Evolutionary conservation across 2,113 vertebrate genomes (phyloP).

Genomic region (Pyrgilauda ruficollis): DNA sequence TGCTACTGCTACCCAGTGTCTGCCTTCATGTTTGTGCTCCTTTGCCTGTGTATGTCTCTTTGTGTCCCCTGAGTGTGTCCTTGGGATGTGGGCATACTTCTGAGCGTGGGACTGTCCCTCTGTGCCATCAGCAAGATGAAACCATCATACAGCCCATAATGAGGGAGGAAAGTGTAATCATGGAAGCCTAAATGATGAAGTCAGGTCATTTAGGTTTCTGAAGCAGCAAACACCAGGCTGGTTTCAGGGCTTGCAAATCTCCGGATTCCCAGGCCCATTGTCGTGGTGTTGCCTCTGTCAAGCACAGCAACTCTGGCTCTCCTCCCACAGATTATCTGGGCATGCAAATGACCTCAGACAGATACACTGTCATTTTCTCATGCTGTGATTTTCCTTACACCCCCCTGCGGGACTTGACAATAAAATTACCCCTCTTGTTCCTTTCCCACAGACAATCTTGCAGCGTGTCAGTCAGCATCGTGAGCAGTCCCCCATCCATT

Average conservation of each 20-base stretch:
- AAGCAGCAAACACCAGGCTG: background rate
- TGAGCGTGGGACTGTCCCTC: background rate
- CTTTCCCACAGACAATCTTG: conserved; percentile 48
- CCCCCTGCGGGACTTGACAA: conserved; percentile 52
- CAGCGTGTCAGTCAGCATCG: conserved; percentile 17
- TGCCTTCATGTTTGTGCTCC: background rate
- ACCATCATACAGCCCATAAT: background rate
- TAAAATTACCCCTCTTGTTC: conserved; percentile 57
- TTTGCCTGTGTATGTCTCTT: rapidly evolving
- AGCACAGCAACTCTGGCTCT: background rate
- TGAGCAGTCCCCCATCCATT: background rate
- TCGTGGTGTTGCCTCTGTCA: background rate
- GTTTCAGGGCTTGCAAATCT: background rate
- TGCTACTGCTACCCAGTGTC: background rate
- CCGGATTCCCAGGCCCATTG: background rate
- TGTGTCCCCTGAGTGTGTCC: background rate
- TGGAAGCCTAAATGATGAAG: background rate
- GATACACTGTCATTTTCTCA: conserved; percentile 58
- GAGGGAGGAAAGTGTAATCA: background rate
- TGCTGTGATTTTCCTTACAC: conserved; percentile 58
- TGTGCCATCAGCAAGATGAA: background rate
- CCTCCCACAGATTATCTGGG: conserved; percentile 48
- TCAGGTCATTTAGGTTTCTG: background rate
- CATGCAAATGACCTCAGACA: conserved; percentile 59
- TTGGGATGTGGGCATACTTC: background rate